Evolutionary conservation across 2,888 invertebrate species (phyloP).

Genomic region (Lumbricus terrestris): DNA sequence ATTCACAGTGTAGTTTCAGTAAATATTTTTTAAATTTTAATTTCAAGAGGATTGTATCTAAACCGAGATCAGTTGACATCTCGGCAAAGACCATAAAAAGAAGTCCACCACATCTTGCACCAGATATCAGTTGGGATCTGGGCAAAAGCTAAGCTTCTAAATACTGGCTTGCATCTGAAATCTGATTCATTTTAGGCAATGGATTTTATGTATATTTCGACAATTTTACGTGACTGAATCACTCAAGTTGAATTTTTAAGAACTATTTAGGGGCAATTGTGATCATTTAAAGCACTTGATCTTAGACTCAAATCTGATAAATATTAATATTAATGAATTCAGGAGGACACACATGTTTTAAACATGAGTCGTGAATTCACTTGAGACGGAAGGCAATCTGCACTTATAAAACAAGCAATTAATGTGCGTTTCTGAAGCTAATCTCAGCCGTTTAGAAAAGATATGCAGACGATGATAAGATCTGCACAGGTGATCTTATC

Average conservation of each 20-base stretch:
- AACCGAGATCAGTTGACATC: not conserved
- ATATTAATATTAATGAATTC: not conserved
- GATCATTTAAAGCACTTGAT: not conserved
- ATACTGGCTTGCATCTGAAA: not conserved
- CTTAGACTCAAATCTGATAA: not conserved
- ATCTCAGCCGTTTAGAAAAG: not conserved
- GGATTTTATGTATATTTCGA: not conserved
- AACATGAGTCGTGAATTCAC: not conserved
- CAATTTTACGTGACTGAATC: not conserved
- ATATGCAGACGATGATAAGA: not conserved
- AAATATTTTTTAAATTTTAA: not conserved
- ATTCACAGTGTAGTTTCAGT: not conserved
- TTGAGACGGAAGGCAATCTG: not conserved
- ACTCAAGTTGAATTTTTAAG: not conserved
- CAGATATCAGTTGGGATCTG: not conserved
- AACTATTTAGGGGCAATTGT: not conserved
- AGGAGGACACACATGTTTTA: not conserved
- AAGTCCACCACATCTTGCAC: not conserved
- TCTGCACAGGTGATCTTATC: not conserved
- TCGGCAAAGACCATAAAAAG: not conserved
- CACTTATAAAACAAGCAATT: not conserved
- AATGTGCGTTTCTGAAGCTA: not conserved
- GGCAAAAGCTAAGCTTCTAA: not conserved
- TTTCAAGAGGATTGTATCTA: not conserved
- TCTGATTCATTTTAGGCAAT: not conserved